Conservation (phyloP, 2,113 vertebrate species). For the Eurystomus gularis region DNA sequence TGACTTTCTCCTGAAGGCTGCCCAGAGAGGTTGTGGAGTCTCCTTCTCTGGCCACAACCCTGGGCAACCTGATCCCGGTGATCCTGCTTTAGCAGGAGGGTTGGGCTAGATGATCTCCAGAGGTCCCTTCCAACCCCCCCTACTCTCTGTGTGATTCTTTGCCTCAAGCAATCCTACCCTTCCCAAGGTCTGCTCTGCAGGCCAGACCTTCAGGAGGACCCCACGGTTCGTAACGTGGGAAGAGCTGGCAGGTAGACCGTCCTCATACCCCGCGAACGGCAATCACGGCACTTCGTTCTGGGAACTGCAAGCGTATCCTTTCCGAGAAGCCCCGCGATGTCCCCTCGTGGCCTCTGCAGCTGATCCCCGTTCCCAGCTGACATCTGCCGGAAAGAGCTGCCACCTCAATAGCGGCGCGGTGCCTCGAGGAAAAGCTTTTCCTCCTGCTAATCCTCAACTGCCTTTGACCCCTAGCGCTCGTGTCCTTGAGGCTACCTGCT, state of each 20-base stretch:
- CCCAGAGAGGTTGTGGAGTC: too few species aligned
- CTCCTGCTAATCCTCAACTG: neutral
- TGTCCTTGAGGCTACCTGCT: neutral
- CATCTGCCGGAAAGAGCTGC: neutral
- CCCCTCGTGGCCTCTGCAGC: neutral
- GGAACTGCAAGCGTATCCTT: neutral
- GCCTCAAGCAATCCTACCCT: neutral
- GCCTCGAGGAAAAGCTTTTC: neutral
- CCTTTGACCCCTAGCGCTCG: neutral
- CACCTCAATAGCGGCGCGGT: neutral
- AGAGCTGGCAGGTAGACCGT: neutral
- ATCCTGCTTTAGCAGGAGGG: too few species aligned
- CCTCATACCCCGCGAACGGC: neutral
- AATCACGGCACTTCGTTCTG: neutral
- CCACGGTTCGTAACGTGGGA: rapidly evolving
- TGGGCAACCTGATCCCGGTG: too few species aligned
- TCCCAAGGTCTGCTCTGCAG: neutral
- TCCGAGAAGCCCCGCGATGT: neutral
- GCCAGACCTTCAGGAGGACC: neutral
- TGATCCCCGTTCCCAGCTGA: constrained; percentile 36
- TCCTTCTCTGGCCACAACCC: too few species aligned
- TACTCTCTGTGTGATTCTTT: neutral
- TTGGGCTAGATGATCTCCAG: too few species aligned
- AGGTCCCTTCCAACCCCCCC: too few species aligned
- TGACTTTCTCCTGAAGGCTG: neutral